A percentile compares a stretch with the other conserved stretches of the same genome.
Conservation (phyloP, 23 tunicate genomes). For the Halocynthia aurantium region DNA sequence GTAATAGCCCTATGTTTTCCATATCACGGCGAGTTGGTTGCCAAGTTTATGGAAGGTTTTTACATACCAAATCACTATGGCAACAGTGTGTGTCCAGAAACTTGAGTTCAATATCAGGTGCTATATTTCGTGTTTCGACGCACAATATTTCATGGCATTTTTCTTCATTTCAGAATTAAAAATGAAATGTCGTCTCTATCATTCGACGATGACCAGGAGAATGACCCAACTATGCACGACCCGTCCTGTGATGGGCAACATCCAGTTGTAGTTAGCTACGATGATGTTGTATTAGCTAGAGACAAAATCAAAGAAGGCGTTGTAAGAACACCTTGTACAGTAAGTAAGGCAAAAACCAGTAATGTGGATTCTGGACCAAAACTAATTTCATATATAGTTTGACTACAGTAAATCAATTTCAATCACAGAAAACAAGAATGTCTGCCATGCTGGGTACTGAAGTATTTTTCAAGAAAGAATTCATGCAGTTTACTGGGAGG, state of each 20-base stretch:
- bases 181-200: too few species aligned
- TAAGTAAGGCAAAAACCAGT: constrained; percentile 8
- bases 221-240: constrained; percentile 44
- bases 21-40: too few species aligned
- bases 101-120: too few species aligned
- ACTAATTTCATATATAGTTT: neutral
- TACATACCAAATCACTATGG: too few species aligned
- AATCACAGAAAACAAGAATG: constrained; percentile 48
- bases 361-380: too few species aligned
- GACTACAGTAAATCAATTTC: neutral
- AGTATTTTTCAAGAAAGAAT: constrained; percentile 91
- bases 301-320: constrained; percentile 59
- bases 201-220: too few species aligned
- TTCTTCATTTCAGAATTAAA: too few species aligned
- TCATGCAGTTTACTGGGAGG: constrained; percentile 97
- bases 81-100: too few species aligned
- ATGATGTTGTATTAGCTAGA: constrained; percentile 53
- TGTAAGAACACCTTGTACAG: constrained; percentile 92
- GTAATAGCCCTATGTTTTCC: too few species aligned
- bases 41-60: too few species aligned
- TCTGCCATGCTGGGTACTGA: constrained; percentile 67
- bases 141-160: too few species aligned
- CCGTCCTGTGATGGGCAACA: constrained; percentile 72
- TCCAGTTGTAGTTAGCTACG: constrained; percentile 70
- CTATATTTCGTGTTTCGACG: too few species aligned